These are phyloP conservation scores for Mizuhopecten yessoensis DNA, from an alignment of 1,140 invertebrate species.

Conservation along the genomic window DNA sequence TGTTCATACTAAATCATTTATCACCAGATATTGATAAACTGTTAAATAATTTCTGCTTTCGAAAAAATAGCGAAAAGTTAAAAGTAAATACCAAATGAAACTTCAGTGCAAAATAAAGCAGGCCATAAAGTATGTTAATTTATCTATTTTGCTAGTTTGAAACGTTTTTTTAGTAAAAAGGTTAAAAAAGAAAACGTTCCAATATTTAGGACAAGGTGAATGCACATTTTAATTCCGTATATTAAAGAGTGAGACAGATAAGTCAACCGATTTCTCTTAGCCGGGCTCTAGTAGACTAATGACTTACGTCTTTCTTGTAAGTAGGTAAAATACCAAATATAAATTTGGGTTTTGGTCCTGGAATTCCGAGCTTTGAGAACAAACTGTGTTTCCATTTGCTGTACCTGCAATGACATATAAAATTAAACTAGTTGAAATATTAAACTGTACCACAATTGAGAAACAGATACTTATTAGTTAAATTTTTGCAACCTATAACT, in stretches of 20 bases:
- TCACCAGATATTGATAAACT: not conserved
- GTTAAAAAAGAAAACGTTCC: too few relatives aligned
- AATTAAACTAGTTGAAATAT: not conserved
- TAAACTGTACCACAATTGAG: not conserved
- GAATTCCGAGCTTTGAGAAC: not conserved
- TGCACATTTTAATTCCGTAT: too few relatives aligned
- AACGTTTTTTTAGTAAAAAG: too few relatives aligned
- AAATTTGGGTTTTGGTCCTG: not conserved
- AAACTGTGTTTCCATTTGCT: constrained; percentile 21
- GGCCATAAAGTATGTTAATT: too few relatives aligned
- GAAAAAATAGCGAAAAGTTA: not conserved
- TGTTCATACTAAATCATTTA: not conserved
- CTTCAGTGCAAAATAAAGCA: too few relatives aligned
- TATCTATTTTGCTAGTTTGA: too few relatives aligned
- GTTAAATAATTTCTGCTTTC: not conserved
- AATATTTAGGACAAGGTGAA: too few relatives aligned
- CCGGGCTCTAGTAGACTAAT: not conserved
- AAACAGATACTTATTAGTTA: not conserved
- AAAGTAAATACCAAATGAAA: too few relatives aligned
- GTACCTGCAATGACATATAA: not conserved
- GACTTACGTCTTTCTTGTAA: constrained; percentile 3
- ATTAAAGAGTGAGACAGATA: too few relatives aligned
- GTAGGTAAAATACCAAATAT: constrained; percentile 3
- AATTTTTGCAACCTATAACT: too few relatives aligned
- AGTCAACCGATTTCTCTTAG: too few relatives aligned